phyloP scores from a whole-genome alignment of 2,113 vertebrate species.

The Chionis minor region DNA sequence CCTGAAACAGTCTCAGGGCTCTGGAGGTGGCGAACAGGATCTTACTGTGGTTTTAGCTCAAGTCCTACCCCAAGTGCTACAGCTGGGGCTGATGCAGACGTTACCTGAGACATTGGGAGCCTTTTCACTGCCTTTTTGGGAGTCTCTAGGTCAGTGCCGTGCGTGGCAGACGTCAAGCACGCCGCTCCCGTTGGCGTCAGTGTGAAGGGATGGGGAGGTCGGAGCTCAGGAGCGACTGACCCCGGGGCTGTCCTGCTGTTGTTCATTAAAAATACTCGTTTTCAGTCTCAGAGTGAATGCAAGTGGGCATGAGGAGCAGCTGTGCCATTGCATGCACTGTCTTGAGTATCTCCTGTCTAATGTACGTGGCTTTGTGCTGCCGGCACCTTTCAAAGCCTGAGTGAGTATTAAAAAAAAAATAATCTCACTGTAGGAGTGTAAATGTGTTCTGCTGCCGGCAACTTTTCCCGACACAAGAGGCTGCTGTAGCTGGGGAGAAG shows the following conservation, averaged over 20 bases:
- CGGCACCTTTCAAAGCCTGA: not conserved
- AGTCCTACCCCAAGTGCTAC: not conserved
- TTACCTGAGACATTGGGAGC: not conserved
- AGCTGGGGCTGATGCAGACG: not conserved
- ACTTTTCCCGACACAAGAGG: not conserved
- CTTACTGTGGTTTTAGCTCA: not conserved
- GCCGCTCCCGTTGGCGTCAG: rapidly evolving
- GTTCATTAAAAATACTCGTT: not conserved
- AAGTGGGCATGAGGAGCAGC: not conserved
- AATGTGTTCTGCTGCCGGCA: not conserved
- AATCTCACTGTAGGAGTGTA: not conserved
- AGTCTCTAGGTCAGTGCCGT: not conserved
- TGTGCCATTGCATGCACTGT: not conserved
- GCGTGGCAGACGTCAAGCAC: not conserved
- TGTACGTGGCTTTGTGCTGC: rapidly evolving
- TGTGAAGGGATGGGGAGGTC: rapidly evolving
- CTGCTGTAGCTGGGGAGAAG: not conserved
- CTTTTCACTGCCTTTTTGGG: not conserved
- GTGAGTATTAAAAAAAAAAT: not conserved
- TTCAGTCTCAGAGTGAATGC: not conserved
- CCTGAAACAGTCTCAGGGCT: not conserved
- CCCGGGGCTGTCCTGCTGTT: rapidly evolving
- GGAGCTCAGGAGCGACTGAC: rapidly evolving
- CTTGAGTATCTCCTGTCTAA: rapidly evolving
- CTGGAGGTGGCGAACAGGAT: not conserved